phyloP scores from a whole-genome alignment of 1,140 invertebrate species.

The Hyles vespertilio region DNA sequence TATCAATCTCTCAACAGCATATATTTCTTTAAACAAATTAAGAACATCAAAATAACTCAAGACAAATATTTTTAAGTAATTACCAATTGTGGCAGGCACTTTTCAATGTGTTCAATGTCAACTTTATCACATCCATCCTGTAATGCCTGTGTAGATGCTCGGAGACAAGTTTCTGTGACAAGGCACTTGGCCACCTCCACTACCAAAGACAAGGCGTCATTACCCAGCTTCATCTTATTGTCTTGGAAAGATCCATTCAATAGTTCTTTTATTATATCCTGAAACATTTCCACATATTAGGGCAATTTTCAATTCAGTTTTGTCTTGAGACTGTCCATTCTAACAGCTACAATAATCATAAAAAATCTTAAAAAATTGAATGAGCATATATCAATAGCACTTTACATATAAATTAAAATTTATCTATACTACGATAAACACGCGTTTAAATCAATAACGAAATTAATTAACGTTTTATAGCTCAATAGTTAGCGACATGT shows the following conservation, averaged over 20 bases:
- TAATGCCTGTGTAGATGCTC: constrained; percentile 66
- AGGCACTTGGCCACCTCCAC: constrained; percentile 69
- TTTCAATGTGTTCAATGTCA: constrained; percentile 66
- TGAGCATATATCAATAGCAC: background rate
- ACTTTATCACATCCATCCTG: constrained; percentile 59
- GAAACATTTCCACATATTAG: constrained; percentile 5
- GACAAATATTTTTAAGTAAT: constrained; percentile 2
- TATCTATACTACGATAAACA: background rate
- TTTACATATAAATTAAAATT: background rate
- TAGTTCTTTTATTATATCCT: constrained; percentile 56
- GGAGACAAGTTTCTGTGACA: constrained; percentile 69
- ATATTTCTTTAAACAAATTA: no score
- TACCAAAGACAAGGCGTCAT: constrained; percentile 55
- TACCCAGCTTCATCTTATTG: constrained; percentile 52
- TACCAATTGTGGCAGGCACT: constrained; percentile 70
- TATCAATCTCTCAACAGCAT: no score
- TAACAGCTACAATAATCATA: background rate
- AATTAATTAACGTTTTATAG: no score
- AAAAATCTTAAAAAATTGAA: background rate
- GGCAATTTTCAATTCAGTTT: background rate
- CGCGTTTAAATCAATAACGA: no score
- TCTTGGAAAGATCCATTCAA: constrained; percentile 52
- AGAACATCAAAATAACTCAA: no score
- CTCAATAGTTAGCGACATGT: background rate
- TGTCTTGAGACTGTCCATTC: background rate